phyloP scores from a whole-genome alignment of 2,797 vertebrate genomes.

The Scyliorhinus canicula region DNA sequence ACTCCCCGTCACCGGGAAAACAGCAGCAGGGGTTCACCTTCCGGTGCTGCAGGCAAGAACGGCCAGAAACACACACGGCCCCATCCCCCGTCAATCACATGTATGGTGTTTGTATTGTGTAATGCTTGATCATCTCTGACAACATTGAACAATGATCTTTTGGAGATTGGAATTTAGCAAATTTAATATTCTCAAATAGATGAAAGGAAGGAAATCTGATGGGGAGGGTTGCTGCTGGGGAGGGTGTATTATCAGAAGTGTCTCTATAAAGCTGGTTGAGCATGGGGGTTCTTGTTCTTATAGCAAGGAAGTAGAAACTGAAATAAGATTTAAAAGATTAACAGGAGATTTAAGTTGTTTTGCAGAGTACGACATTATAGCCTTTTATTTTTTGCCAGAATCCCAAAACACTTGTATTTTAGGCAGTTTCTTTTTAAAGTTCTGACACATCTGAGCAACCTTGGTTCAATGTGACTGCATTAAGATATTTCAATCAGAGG shows the following conservation, averaged over 20 bases:
- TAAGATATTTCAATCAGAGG: not conserved
- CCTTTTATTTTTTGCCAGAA: not conserved
- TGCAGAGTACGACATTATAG: not conserved
- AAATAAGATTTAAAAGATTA: not conserved
- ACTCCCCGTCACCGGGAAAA: no score
- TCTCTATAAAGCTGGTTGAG: not conserved
- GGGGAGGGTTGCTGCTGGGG: not conserved
- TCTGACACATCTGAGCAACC: not conserved
- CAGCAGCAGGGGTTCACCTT: no score
- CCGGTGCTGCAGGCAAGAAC: no score
- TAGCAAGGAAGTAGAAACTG: not conserved
- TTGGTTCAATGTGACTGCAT: not conserved
- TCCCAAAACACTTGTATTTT: not conserved
- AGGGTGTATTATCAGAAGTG: not conserved
- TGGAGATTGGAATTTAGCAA: not conserved
- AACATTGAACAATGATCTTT: not conserved
- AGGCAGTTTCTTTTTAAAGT: not conserved
- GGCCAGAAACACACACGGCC: no score
- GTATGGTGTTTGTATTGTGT: not conserved
- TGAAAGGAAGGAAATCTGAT: not conserved
- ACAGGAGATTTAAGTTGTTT: not conserved
- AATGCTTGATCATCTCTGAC: not conserved
- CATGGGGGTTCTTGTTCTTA: not conserved
- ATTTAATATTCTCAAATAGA: not conserved
- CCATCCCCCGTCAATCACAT: not conserved